Base-by-base conservation (phyloP, 23 tunicate species). In the Diplosoma virens region DNA sequence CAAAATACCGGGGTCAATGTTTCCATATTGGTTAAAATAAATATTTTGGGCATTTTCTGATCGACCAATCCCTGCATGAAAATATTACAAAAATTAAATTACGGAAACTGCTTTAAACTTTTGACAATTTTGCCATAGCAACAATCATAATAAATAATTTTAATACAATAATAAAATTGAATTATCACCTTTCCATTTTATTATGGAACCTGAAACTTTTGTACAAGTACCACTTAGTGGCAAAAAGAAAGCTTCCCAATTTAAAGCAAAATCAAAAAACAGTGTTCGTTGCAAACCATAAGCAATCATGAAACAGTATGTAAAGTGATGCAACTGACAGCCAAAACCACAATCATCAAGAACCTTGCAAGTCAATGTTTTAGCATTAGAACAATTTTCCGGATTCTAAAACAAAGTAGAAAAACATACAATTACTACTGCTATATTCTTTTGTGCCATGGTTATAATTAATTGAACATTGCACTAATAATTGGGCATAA, bases 291-390 rank as follows among this genome's bases (percentile, higher is more conserved):
- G 32, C 56, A 88, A 79, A 52, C 89, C 97, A 78, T 79, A 75
- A 2, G 97, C 87, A 30, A 84, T 45, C 79, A 90, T 72, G 78
- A 82, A 71, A 65, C 97, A 90, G 46, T 84, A 90, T 0, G 77
- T 33, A 45, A 90, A 66, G 67, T 90, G 97, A 58, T 90, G 97
- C 14, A 90, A 17, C 52, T 90, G 90, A 33, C 97, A 90, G 23
- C 97, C 97, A 66, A 90, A 82, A 17, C 97, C 97, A 67, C 97
- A 90, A 0, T 78, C 85, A 36, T 82, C 80, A 74, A 75, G 75
- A 0, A 90, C 32, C 26, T 66, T 84, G 58, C 97, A 90, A 3
- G 84, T 80, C 28, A 90, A 65, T 64, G 77, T 65, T 46, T 67
- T 79, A 17, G 97, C 83, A 6, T 31, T 79, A 23, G 33, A 6